These are phyloP conservation scores for Habrosyne pyritoides DNA, from an alignment of 2,888 invertebrate species.

Conservation along the genomic window DNA sequence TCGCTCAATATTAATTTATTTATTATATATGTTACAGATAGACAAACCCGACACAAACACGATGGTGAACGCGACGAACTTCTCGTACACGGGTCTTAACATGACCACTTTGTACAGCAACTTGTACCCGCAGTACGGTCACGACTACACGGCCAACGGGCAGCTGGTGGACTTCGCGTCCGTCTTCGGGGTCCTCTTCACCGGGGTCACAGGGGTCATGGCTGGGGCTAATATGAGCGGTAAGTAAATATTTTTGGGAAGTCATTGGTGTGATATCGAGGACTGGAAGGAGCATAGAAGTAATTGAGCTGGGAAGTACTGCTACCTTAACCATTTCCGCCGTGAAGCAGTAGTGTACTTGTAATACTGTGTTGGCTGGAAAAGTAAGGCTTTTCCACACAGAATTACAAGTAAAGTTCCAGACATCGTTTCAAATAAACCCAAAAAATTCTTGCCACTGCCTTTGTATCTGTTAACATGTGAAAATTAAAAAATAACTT, in stretches of 20 bases:
- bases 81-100: constrained; percentile 92
- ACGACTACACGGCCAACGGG: constrained; percentile 89
- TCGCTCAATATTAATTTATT: background rate
- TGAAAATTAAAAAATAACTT: background rate
- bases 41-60: constrained; percentile 89
- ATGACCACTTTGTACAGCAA: constrained; percentile 89
- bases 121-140: constrained; percentile 88
- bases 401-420: too few relatives aligned
- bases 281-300: too few relatives aligned
- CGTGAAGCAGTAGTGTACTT: too few relatives aligned
- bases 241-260: constrained; percentile 47
- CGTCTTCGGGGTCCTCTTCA: constrained; percentile 98
- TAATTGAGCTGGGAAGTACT: too few relatives aligned
- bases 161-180: constrained; percentile 92
- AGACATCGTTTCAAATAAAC: too few relatives aligned
- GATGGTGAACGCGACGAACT: constrained; percentile 70
- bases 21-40: constrained; percentile 86
- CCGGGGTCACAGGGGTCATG: constrained; percentile 99
- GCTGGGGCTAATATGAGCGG: constrained; percentile 99
- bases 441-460: too few relatives aligned
- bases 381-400: too few relatives aligned
- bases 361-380: too few relatives aligned
- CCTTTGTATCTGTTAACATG: too few relatives aligned
- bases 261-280: too few relatives aligned
- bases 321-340: too few relatives aligned